Base-by-base conservation (phyloP, 2,113 vertebrate species). In the Ceyx cyanopectus region DNA sequence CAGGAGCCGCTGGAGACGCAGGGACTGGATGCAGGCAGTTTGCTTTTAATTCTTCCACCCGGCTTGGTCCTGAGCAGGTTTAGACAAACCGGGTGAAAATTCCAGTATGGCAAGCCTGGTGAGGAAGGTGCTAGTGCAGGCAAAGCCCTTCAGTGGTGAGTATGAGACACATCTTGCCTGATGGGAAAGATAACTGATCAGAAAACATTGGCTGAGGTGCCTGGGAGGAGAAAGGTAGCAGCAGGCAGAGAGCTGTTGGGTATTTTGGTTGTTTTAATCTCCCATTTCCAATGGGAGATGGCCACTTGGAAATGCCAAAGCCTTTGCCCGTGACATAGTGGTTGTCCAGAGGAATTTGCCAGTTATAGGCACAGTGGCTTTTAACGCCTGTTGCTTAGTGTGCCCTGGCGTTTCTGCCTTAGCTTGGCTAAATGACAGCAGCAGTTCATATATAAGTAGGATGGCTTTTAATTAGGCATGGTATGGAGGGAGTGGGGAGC, bases 81-180 rank as follows among this genome's bases (percentile, higher is more conserved):
- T 81, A 92, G 83, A 23, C 90, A 94, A 10, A 67, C 0, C 1
- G 16, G 60, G 79, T n/a, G 15, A 93, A 68, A 81, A 81, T 92
- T 93, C 90, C 83, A 58, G 88, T 58, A 96, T 96, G 93, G 90
- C 89, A 57, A 96, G 96, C 94, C 89, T 96, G 86, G 40, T 96
- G 92, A 96, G 89, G 92, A 96, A 94, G 86, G 62, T 94, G 89
- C 92, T 96, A 81, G 87, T 95, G 84, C 96, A 96, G 87, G 82
- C 84, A 66, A 96, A 95, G 92, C n/a, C 87, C 0, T 93, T 57
- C 70, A 91, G 84, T 2, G 96, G 96, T 96, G 89, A 95, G 96
- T 94, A 79, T 5, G 67, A 89, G 37, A 60, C 91, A 23, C 6
- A 5, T 82, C 72, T 87, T 85, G 88, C 74, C 90, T 80, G 82